These are phyloP conservation scores for Antitype chi DNA, from an alignment of 2,888 invertebrate genomes.

Conservation along the genomic window DNA sequence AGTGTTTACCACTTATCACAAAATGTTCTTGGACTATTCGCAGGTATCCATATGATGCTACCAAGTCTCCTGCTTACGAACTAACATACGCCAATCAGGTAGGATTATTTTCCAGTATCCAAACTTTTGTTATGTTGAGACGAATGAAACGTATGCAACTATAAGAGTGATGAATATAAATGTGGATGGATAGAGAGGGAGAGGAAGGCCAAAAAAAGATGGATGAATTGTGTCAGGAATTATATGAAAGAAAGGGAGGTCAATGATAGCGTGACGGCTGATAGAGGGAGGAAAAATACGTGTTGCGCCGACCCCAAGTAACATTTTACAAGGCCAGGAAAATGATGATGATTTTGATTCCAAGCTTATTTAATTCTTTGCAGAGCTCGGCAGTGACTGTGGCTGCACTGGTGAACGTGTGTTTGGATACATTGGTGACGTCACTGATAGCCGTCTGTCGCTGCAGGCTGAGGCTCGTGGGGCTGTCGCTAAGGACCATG, in stretches of 20 bases:
- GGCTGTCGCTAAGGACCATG: conserved; percentile 75
- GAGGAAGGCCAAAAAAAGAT: background rate
- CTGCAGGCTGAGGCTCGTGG: conserved; percentile 82
- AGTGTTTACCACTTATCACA: background rate
- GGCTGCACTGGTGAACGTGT: conserved; percentile 82
- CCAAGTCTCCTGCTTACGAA: conserved; percentile 83
- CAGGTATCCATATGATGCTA: conserved; percentile 87
- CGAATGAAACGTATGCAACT: background rate
- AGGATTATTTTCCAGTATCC: conserved; percentile 10
- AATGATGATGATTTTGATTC: background rate
- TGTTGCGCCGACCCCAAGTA: background rate
- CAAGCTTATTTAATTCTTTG: background rate
- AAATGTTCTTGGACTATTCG: background rate
- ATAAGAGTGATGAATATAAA: no score
- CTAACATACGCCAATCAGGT: conserved; percentile 79
- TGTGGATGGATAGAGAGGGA: background rate
- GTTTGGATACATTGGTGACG: conserved; percentile 81
- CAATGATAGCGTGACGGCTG: background rate
- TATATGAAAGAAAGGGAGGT: background rate
- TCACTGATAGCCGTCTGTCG: conserved; percentile 77
- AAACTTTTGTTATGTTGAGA: background rate
- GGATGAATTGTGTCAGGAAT: background rate
- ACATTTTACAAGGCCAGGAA: background rate
- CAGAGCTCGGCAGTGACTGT: conserved; percentile 76
- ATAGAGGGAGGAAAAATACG: no score